Evolutionary conservation across 2,113 vertebrate genomes (phyloP), one percentile per base, ranked within the genome.

Genomic region (Oncorhynchus nerka): DNA sequence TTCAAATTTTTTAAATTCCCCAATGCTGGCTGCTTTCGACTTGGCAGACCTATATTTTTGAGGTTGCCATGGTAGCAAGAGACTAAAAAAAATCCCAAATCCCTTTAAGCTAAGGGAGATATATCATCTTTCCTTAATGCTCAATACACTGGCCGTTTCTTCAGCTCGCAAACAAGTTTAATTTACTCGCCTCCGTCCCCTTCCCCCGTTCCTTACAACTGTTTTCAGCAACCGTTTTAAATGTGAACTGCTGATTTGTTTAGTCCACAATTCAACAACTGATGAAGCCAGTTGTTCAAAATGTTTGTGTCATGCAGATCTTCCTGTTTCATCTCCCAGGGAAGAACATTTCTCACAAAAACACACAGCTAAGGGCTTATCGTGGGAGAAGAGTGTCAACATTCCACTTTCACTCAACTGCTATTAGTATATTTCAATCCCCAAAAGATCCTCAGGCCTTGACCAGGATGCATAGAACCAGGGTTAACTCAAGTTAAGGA

Each of bases 1-100:
- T 91, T 88, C 51, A 85, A 75, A 79, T 88, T 93, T 93, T 91
- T 92, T 93, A 90, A 91, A 94, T 93, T 93, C 86, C 90, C 82
- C 85, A 82, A 86, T 55, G 79, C 84, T 74, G 32, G 72, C 86
- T 87, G 76, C 70, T 86, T 90, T 89, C 84, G 83, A 89, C 75
- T 84, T 79, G 78, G 83, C 49, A 90, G 91, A 92, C 91, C 91
- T 92, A 91, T 91, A 92, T 93, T 91, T 88, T 90, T 78, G 3
- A 89, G 83, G 92, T 93, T 92, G 82, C 90, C 87, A 92, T 93
- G 87, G 91, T 81, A 94, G 89, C 90, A 83, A 68, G 73, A 83
- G 78, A 62, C 71, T 12, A 61, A 74, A 59, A 84, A 84, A 75
- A 79, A 79, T 32, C n/a, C 15, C 24, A 70, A 45, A 74, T 73